Evolutionary conservation across 1,140 invertebrate genomes (phyloP), one percentile per base, ranked within the genome.

Genomic region (Psilanteris sp.): DNA sequence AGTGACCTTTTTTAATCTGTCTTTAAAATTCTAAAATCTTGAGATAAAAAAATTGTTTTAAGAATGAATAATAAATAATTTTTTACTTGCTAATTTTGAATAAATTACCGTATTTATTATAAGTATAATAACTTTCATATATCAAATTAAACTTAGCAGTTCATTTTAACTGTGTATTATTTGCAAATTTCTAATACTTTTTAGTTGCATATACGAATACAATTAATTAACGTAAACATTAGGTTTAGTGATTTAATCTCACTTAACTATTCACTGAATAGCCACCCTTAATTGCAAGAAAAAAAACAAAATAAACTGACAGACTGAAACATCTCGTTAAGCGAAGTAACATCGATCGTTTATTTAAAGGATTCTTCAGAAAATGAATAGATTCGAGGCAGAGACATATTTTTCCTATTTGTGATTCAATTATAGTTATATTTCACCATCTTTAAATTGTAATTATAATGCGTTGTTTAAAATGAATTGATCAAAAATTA

Each of bases 311-410:
- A 64, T 20, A 66, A 50, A 36, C 52, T 31, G 52, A 59, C 34
- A 66, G 31, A 15, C 34, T 36, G 27, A 27, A 52, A 57, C 44
- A 66, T 59, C 70, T 73, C 43, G 59, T 73, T 73, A 73, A 59
- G 13, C 43, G 11, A 59, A 26, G 59, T 55, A 72, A 64, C 55
- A 57, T 66, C 59, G 70, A 73, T 73, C 68, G 68, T 64, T 64
- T 72, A 72, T 72, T 59, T 73, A 66, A 73, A 66, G 34, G 52
- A 66, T 57, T 59, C 27, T 55, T 15, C 7, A 9, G 14, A 48
- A 59, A 52, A 50, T 57, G 34, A 48, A 64, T 29, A 24, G 24
- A 41, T 22, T 15, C 31, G 34, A 52, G 29, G 13, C 31, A 43
- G 15, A 59, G 66, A 48, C 36, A 64, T 29, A 50, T 15, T 36